Percentiles rank a stretch among this genome's conserved stretches.
Evolutionary conservation across 1,140 invertebrate species (phyloP).

Genomic region (Leptopilina clavipes): DNA sequence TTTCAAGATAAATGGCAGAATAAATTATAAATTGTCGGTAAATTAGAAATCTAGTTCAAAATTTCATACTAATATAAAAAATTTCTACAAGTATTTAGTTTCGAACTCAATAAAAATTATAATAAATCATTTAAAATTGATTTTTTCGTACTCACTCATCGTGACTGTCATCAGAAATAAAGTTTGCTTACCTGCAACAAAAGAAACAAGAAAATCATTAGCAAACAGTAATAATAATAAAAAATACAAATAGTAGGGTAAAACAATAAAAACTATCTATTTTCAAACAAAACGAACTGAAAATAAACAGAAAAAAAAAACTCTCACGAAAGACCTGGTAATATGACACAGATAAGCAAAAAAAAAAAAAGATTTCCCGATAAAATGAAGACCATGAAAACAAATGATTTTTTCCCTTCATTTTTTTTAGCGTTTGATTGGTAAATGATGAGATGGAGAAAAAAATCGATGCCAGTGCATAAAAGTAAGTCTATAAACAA

Average conservation of each 20-base stretch:
- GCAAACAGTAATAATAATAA: background rate
- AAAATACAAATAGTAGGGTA: background rate
- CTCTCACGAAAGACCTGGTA: too few species aligned
- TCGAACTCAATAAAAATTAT: too few species aligned
- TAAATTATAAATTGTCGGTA: too few species aligned
- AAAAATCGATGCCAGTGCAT: slow-evolving; percentile 5
- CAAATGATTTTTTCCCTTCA: background rate
- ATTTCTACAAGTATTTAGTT: too few species aligned
- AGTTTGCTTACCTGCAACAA: background rate
- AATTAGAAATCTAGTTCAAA: too few species aligned
- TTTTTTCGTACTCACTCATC: background rate
- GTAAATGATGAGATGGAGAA: background rate
- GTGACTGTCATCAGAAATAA: background rate
- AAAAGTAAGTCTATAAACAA: slow-evolving; percentile 15
- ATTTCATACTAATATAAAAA: too few species aligned
- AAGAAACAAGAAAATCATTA: background rate
- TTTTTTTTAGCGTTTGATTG: background rate
- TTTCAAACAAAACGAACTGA: too few species aligned
- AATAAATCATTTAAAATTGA: background rate
- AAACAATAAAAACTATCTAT: background rate
- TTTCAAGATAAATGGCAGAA: too few species aligned
- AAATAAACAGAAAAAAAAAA: too few species aligned
- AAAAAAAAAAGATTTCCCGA: too few species aligned
- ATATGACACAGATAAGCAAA: too few species aligned
- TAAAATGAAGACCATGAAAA: too few species aligned